These are phyloP conservation scores for Nomada goodeniana DNA, from an alignment of 2,888 invertebrate species.

Conservation along the genomic window DNA sequence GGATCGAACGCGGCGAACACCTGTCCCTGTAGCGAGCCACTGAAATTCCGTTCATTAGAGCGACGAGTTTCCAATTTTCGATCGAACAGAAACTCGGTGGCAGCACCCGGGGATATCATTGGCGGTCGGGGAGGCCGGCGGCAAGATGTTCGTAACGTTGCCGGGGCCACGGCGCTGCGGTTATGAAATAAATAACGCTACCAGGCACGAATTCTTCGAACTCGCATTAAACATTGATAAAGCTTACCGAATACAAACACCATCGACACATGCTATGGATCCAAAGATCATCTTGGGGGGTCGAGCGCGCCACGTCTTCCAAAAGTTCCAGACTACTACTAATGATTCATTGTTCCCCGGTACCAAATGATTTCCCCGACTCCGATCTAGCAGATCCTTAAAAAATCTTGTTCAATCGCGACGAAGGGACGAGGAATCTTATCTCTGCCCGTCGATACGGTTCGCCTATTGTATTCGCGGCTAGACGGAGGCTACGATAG, in stretches of 20 bases:
- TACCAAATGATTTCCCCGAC: neutral
- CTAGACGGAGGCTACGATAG: slow-evolving; percentile 38
- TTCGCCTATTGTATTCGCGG: neutral
- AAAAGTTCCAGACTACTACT: neutral
- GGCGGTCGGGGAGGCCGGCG: too few species aligned
- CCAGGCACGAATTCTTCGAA: slow-evolving; percentile 11
- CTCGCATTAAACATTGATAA: slow-evolving; percentile 15
- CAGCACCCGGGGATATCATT: neutral
- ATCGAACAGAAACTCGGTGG: neutral
- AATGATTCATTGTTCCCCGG: too few species aligned
- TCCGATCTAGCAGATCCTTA: neutral
- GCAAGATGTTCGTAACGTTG: slow-evolving; percentile 2
- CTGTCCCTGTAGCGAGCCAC: slow-evolving; percentile 58
- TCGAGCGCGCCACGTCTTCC: neutral
- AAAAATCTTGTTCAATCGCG: neutral
- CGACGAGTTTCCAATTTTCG: neutral
- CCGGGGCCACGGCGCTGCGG: too few species aligned
- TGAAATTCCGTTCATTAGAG: slow-evolving; percentile 33
- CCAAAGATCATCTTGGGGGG: neutral
- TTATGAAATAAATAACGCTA: neutral
- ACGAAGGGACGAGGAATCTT: neutral
- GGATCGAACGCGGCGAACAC: slow-evolving; percentile 62
- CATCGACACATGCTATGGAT: neutral
- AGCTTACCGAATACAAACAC: slow-evolving; percentile 4
- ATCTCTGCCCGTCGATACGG: slow-evolving; percentile 9